Evolutionary conservation across 2,797 vertebrate species (phyloP), one percentile per base, ranked within the genome.

Genomic region (Enteromius viviparus): DNA sequence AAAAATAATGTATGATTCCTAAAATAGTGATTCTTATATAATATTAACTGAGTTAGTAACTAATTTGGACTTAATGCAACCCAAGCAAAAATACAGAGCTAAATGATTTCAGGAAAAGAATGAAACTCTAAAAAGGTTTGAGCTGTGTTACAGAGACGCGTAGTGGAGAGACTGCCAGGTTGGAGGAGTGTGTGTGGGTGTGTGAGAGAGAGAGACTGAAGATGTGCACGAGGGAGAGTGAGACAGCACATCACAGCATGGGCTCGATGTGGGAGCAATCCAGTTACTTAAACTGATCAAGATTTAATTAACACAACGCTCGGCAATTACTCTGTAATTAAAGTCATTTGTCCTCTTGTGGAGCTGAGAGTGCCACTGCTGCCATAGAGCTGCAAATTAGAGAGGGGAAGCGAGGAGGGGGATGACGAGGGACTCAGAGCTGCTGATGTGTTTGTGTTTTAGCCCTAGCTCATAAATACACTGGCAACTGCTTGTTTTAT

Each of bases 231-330:
- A 83, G 85, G 55, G 85, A 85, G 84, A 86, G 80, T 65, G 83
- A 89, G 88, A 83, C 88, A 80, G 89, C 87, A 85, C 80, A 82
- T 87, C 89, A 75, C 93, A 90, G 89, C 90, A 88, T 94, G 95
- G 93, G 94, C 96, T 96, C 95, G 95, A 95, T 96, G 95, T 95
- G 94, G 93, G 95, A 97, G 95, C 96, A 97, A 98, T 98, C 96
- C 96, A 95, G 95, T 97, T 97, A 96, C 96, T 97, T 97, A 95
- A 97, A 97, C 95, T 97, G 97, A 98, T 98, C 95, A 97, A 97
- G 97, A 97, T 98, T 98, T 97, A 98, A 98, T 97, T 97, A 97
- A 96, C 96, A 94, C 95, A 93, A 95, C 95, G 96, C 95, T 95
- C 94, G 92, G 96, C 96, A 97, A 98, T 98, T 97, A 97, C 96